Evolutionary conservation across 2,888 invertebrate species (phyloP).

Genomic region (Oscheius myriophilus): DNA sequence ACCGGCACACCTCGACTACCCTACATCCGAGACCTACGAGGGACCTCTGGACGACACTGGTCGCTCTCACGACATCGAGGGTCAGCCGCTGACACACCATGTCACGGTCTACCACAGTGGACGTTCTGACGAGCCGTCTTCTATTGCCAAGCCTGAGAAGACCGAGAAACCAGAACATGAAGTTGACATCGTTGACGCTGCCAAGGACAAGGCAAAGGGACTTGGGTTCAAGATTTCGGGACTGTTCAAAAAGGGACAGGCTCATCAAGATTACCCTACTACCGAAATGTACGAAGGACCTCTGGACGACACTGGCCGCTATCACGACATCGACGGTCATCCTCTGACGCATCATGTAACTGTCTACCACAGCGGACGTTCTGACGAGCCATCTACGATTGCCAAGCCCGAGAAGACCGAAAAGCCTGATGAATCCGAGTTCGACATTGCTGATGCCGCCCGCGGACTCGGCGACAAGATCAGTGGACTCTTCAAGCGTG

Average conservation of each 20-base stretch:
- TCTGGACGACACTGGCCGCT: slow-evolving; percentile 10
- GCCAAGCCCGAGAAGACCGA: neutral
- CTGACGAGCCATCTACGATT: neutral
- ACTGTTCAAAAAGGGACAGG: slow-evolving; percentile 44
- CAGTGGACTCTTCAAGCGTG: slow-evolving; percentile 36
- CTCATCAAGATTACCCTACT: slow-evolving; percentile 53
- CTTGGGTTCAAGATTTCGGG: slow-evolving; percentile 40
- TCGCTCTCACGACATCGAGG: slow-evolving; percentile 32
- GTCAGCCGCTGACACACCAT: slow-evolving; percentile 33
- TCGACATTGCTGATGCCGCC: slow-evolving; percentile 5
- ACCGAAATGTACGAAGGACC: slow-evolving; percentile 17
- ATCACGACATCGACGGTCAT: slow-evolving; percentile 11
- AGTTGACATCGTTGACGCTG: slow-evolving; percentile 17
- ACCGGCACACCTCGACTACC: slow-evolving; percentile 35
- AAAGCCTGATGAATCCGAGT: slow-evolving; percentile 15
- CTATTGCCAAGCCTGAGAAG: neutral
- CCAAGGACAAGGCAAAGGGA: too few relatives aligned
- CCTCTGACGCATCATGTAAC: slow-evolving; percentile 33
- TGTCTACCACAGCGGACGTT: slow-evolving; percentile 34
- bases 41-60: slow-evolving; percentile 36
- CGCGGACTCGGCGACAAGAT: slow-evolving; percentile 34
- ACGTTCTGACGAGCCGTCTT: slow-evolving; percentile 30
- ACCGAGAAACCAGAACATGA: neutral
- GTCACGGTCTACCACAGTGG: slow-evolving; percentile 38
- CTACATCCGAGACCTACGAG: slow-evolving; percentile 32